Conservation (phyloP, 2,888 invertebrate species). For the Andrena praecox region DNA sequence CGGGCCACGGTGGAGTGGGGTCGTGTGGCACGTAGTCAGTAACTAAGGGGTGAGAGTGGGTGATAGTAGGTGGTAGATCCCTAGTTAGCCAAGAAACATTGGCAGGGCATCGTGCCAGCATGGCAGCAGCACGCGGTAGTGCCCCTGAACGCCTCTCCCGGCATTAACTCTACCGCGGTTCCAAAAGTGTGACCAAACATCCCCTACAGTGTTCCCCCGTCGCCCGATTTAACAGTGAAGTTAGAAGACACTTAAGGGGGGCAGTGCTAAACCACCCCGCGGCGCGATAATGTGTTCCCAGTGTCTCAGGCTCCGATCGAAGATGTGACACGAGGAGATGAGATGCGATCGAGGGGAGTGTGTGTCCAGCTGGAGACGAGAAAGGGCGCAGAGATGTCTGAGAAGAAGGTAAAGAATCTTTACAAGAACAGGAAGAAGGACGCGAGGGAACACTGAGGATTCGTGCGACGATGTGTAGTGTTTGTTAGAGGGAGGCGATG, state of each 20-base stretch:
- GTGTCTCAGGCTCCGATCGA: conserved; percentile 73
- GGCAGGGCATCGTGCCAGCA: conserved; percentile 79
- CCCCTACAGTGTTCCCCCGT: too few relatives aligned
- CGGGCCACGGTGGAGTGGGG: conserved; percentile 72
- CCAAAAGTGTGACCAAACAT: too few relatives aligned
- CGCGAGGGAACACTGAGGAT: not conserved
- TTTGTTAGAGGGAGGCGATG: not conserved
- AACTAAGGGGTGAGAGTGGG: conserved; percentile 78
- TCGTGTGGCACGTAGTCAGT: conserved; percentile 74
- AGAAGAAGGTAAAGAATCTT: conserved; percentile 31
- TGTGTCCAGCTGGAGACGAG: too few relatives aligned
- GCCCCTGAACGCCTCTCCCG: conserved; percentile 30
- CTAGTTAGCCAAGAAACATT: conserved; percentile 81
- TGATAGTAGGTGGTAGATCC: conserved; percentile 79
- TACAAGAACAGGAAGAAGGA: conserved; percentile 50
- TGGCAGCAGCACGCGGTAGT: conserved; percentile 69
- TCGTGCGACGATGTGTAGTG: not conserved
- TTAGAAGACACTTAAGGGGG: too few relatives aligned
- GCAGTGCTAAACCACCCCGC: too few relatives aligned
- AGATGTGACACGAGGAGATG: conserved; percentile 26
- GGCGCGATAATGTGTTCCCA: conserved; percentile 63
- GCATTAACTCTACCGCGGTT: too few relatives aligned
- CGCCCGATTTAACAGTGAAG: too few relatives aligned
- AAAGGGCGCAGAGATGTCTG: conserved; percentile 16
- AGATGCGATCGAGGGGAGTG: not conserved